Percentiles rank a stretch among this genome's conserved stretches.
These are phyloP conservation scores for Chrysopa pallens DNA, from an alignment of 1,140 invertebrate genomes.

Conservation along the genomic window DNA sequence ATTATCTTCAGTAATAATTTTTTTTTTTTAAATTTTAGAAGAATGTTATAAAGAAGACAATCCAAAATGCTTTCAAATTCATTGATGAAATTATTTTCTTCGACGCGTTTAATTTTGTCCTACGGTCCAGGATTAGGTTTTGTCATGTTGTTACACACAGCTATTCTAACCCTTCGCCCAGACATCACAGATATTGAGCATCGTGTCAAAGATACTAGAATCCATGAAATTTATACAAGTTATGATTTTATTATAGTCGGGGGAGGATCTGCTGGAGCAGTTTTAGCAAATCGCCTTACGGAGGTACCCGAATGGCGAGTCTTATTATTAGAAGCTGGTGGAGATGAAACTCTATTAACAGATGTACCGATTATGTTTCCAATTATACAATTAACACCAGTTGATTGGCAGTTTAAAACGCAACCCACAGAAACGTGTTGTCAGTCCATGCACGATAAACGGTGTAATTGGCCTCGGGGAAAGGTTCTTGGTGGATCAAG, in stretches of 20 bases:
- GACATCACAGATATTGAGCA: constrained; percentile 45
- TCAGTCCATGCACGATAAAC: constrained; percentile 34
- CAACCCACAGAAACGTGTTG: constrained; percentile 48
- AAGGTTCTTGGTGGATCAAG: constrained; percentile 70
- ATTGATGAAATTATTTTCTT: constrained; percentile 22
- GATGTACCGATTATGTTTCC: constrained; percentile 61
- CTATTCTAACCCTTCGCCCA: constrained; percentile 35
- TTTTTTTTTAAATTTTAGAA: too few species aligned
- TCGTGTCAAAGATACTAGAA: constrained; percentile 28
- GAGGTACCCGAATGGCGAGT: constrained; percentile 51
- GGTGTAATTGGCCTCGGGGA: constrained; percentile 53
- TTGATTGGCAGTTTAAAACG: constrained; percentile 68
- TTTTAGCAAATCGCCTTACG: constrained; percentile 54
- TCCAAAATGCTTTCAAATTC: neutral
- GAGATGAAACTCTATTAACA: constrained; percentile 53
- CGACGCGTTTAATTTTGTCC: constrained; percentile 37
- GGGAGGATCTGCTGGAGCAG: constrained; percentile 65
- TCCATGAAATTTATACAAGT: constrained; percentile 25
- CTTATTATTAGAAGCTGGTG: constrained; percentile 63
- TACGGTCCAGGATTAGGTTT: constrained; percentile 38
- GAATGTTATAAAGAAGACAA: too few species aligned
- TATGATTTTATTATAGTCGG: constrained; percentile 70
- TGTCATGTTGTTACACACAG: constrained; percentile 34
- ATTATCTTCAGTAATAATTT: too few species aligned
- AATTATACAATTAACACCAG: constrained; percentile 43